Percentiles rank a stretch among this genome's conserved stretches.
These are phyloP conservation scores for Zophobas atratus DNA, from an alignment of 1,140 invertebrate genomes.

Conservation along the genomic window DNA sequence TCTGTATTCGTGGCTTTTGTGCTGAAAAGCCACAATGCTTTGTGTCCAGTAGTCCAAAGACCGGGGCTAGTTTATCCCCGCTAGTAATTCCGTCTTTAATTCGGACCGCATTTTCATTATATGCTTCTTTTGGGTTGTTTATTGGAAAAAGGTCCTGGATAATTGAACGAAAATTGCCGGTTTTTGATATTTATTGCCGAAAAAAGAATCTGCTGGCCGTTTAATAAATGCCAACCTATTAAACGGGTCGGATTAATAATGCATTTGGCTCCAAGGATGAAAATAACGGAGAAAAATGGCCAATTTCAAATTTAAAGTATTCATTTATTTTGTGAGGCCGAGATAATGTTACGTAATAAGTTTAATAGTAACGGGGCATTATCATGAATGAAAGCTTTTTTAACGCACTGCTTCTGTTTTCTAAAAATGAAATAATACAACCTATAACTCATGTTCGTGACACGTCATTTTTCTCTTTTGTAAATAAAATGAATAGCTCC, in stretches of 20 bases:
- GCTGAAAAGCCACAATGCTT: slow-evolving; percentile 49
- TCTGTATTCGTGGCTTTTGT: slow-evolving; percentile 46
- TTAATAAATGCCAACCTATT: slow-evolving; percentile 47
- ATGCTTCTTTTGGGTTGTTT: slow-evolving; percentile 47
- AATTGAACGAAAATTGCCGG: slow-evolving; percentile 47
- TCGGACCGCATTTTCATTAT: slow-evolving; percentile 47
- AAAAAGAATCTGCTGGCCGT: slow-evolving; percentile 23
- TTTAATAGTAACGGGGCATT: slow-evolving; percentile 46
- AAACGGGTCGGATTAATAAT: slow-evolving; percentile 48
- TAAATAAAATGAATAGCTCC: slow-evolving; percentile 51
- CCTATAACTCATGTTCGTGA: slow-evolving; percentile 51
- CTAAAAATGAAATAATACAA: slow-evolving; percentile 52
- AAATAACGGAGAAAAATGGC: slow-evolving; percentile 50
- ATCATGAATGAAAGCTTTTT: slow-evolving; percentile 49
- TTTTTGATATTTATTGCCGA: slow-evolving; percentile 47
- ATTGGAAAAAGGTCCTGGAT: slow-evolving; percentile 47
- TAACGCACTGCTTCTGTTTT: slow-evolving; percentile 32
- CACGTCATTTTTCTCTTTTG: slow-evolving; percentile 52
- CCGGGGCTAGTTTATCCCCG: slow-evolving; percentile 46
- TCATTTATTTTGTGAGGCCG: slow-evolving; percentile 40
- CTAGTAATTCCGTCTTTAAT: slow-evolving; percentile 50
- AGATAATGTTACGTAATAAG: slow-evolving; percentile 45
- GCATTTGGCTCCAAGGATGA: slow-evolving; percentile 45
- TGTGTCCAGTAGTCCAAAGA: slow-evolving; percentile 41
- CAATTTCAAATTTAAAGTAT: slow-evolving; percentile 49